These are phyloP conservation scores for Hippolais icterina DNA, from an alignment of 2,113 vertebrate genomes.

Conservation along the genomic window DNA sequence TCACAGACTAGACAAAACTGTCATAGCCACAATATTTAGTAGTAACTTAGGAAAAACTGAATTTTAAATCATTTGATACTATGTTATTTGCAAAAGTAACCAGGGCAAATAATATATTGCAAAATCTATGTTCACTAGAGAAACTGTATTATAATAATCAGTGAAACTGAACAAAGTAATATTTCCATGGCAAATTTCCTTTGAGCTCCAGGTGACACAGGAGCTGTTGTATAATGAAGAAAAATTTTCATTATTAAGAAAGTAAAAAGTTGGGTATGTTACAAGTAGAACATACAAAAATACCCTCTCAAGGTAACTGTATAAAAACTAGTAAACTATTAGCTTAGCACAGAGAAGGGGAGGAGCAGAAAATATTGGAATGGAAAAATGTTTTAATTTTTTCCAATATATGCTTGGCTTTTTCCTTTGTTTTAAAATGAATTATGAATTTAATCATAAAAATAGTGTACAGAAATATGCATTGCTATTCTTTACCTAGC, in stretches of 20 bases:
- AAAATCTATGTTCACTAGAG: background rate
- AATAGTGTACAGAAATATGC: background rate
- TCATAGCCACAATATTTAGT: background rate
- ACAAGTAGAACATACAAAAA: background rate
- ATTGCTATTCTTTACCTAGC: background rate
- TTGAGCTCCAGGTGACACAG: background rate
- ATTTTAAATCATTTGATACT: background rate
- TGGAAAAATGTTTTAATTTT: background rate
- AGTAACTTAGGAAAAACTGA: background rate
- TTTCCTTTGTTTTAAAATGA: background rate
- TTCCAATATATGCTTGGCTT: background rate
- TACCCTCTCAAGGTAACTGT: background rate
- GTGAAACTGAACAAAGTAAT: background rate
- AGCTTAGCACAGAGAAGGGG: fast-evolving
- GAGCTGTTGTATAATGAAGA: background rate
- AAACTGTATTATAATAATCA: background rate
- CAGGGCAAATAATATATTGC: background rate
- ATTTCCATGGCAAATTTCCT: background rate
- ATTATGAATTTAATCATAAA: background rate
- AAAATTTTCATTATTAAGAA: background rate
- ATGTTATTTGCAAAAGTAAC: background rate
- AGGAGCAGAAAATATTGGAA: background rate
- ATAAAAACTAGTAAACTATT: background rate
- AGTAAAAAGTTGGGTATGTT: background rate
- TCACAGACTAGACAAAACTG: background rate